These are phyloP conservation scores for Colistium nudipinnis DNA, from an alignment of 2,113 vertebrate genomes.

Conservation along the genomic window DNA sequence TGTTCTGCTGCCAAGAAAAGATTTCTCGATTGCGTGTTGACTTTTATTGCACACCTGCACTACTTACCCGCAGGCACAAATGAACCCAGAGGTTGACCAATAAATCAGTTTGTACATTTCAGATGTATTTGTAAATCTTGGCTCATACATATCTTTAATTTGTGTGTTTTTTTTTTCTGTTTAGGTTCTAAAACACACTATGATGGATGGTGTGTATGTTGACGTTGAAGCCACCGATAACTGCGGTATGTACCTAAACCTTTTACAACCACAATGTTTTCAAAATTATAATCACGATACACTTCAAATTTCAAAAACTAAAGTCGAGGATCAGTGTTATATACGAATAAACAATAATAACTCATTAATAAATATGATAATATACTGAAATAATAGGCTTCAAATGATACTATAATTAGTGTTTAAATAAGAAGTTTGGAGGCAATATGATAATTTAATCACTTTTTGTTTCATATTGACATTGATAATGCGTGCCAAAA, in stretches of 20 bases:
- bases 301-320: background rate
- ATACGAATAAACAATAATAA: background rate
- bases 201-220: constrained; percentile 72
- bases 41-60: background rate
- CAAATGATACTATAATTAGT: background rate
- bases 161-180: background rate
- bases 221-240: constrained; percentile 82
- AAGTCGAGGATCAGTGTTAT: background rate
- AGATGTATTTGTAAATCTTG: background rate
- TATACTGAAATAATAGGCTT: background rate
- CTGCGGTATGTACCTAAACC: constrained; percentile 67
- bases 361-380: background rate
- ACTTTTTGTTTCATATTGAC: background rate
- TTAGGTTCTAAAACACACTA: constrained; percentile 83
- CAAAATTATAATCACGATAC: background rate
- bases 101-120: too few species aligned
- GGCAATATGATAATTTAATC: background rate
- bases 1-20: background rate
- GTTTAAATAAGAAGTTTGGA: too few species aligned
- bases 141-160: background rate
- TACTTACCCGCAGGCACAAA: too few species aligned
- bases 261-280: background rate
- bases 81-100: background rate
- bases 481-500: background rate
- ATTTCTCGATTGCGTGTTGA: background rate